A percentile compares a stretch with the other conserved stretches of the same genome.
Evolutionary conservation across 2,888 invertebrate genomes (phyloP).

Genomic region (Amblyjoppa fuscipennis): DNA sequence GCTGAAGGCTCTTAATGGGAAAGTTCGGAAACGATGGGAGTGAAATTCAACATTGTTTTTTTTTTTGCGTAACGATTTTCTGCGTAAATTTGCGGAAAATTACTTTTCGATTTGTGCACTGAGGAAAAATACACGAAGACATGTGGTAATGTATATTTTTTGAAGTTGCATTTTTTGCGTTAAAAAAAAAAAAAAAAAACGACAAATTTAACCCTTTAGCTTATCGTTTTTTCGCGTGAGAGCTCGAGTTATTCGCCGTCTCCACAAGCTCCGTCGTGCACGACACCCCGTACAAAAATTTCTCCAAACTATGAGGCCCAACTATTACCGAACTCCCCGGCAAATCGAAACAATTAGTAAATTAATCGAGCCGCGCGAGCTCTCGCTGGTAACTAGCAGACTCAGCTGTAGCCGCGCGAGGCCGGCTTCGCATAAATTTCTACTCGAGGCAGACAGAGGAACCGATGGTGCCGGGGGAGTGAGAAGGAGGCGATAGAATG

Average conservation of each 20-base stretch:
- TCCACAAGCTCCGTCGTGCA: no score
- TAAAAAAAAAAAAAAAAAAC: neutral
- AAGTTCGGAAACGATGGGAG: no score
- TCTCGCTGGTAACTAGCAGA: constrained; percentile 18
- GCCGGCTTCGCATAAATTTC: constrained; percentile 46
- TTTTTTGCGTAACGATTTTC: no score
- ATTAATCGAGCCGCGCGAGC: constrained; percentile 42
- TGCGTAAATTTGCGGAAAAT: no score
- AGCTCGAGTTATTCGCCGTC: neutral
- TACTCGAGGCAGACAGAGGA: constrained; percentile 13
- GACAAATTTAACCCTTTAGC: neutral
- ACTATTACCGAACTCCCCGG: constrained; percentile 18
- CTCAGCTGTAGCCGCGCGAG: neutral
- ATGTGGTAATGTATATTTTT: no score
- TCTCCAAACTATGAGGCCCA: neutral
- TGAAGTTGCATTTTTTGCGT: neutral
- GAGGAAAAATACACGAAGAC: no score
- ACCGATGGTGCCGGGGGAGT: neutral
- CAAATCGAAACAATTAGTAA: constrained; percentile 63
- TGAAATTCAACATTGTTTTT: no score
- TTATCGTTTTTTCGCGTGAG: neutral
- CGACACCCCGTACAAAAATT: neutral
- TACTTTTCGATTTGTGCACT: no score
- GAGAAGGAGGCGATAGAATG: neutral
- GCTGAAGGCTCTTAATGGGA: no score